Evolutionary conservation across 2,888 invertebrate genomes (phyloP).

Genomic region (Drosophila anomalipes): DNA sequence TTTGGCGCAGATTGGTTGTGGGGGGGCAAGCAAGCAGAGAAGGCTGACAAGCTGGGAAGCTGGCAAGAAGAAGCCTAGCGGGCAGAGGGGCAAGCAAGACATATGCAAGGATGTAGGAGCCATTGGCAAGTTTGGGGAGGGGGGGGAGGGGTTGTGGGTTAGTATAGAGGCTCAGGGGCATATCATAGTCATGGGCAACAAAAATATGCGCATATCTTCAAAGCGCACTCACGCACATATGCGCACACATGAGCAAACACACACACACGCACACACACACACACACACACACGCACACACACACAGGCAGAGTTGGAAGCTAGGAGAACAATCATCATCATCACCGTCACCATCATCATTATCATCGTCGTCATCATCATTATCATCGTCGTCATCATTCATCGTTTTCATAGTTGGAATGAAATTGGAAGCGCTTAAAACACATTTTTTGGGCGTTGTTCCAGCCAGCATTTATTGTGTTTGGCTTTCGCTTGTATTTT

Average conservation of each 20-base stretch:
- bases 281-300: neutral
- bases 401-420: conserved; percentile 25
- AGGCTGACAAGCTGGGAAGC: neutral
- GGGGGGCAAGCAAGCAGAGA: neutral
- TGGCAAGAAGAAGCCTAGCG: neutral
- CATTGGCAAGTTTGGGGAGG: too few species aligned
- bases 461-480: conserved; percentile 25
- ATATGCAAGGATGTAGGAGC: neutral
- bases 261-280: conserved; percentile 1
- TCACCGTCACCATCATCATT: conserved; percentile 9
- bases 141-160: too few species aligned
- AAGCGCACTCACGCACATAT: conserved; percentile 36
- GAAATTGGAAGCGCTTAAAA: conserved; percentile 34
- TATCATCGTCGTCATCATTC: conserved; percentile 10
- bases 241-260: conserved; percentile 9
- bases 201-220: conserved; percentile 45
- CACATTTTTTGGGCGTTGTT: conserved; percentile 46
- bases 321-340: conserved; percentile 4
- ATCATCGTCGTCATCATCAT: conserved; percentile 11
- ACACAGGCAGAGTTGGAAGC: neutral
- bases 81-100: neutral
- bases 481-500: conserved; percentile 12
- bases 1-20: conserved; percentile 42
- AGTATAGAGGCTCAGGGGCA: neutral
- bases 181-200: conserved; percentile 35